Conservation (phyloP, 2,888 invertebrate genomes). For the Pantelozetes paolii region DNA sequence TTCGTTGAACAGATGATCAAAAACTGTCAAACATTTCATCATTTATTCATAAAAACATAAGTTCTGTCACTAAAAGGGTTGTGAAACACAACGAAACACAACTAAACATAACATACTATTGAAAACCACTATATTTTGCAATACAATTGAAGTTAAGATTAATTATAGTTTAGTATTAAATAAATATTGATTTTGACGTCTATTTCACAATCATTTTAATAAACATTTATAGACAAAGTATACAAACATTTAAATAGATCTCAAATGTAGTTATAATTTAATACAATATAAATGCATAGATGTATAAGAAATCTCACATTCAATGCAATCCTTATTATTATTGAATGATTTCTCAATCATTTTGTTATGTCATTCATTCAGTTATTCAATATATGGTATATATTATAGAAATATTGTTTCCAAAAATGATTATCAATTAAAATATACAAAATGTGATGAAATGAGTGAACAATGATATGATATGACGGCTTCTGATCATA, state of each 20-base stretch:
- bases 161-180: too few relatives aligned
- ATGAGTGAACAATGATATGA: not conserved
- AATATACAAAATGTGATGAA: conserved; percentile 1
- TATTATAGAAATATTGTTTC: not conserved
- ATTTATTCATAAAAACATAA: too few relatives aligned
- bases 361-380: not conserved
- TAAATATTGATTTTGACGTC: too few relatives aligned
- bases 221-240: not conserved
- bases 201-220: not conserved
- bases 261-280: not conserved
- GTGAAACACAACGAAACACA: too few relatives aligned
- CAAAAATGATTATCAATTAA: not conserved
- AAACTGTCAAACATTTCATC: too few relatives aligned
- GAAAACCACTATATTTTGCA: too few relatives aligned
- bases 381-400: not conserved
- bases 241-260: conserved; percentile 2
- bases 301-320: not conserved
- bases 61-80: too few relatives aligned
- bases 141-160: too few relatives aligned
- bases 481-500: not conserved
- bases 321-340: not conserved
- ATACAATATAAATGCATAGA: not conserved
- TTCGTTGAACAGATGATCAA: too few relatives aligned
- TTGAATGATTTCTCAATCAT: not conserved
- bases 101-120: too few relatives aligned